Evolutionary conservation across 2,888 invertebrate species (phyloP).

Genomic region (Pediacus dermestoides): DNA sequence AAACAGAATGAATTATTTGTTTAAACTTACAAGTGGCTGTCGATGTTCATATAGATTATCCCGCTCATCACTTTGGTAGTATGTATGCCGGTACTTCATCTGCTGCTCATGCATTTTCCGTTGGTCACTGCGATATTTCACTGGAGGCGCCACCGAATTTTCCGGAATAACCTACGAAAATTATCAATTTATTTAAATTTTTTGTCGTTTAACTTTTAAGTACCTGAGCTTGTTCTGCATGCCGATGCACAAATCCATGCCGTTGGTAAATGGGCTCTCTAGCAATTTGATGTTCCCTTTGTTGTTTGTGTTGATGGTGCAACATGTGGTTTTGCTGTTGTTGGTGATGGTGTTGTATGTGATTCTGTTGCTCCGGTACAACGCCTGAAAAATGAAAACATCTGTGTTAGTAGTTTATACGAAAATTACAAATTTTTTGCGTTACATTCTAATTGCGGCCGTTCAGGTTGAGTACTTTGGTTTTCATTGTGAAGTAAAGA

Average conservation of each 20-base stretch:
- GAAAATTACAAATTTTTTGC: no score
- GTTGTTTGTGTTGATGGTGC: slow-evolving; percentile 18
- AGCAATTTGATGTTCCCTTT: slow-evolving; percentile 26
- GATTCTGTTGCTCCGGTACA: slow-evolving; percentile 6
- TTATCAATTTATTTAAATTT: not conserved
- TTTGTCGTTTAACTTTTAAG: no score
- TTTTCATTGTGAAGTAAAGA: slow-evolving; percentile 43
- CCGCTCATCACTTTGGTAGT: slow-evolving; percentile 56
- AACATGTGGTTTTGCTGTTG: slow-evolving; percentile 33
- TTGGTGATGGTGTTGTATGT: slow-evolving; percentile 15
- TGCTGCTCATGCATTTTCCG: slow-evolving; percentile 54
- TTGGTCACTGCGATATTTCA: slow-evolving; percentile 42
- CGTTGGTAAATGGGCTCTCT: slow-evolving; percentile 43
- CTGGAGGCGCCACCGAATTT: slow-evolving; percentile 41
- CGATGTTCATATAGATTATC: slow-evolving; percentile 52
- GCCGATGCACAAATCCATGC: slow-evolving; percentile 46
- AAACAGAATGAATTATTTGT: not conserved
- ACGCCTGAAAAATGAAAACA: no score
- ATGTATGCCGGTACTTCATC: slow-evolving; percentile 57
- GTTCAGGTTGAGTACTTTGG: slow-evolving; percentile 42
- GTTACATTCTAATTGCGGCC: slow-evolving; percentile 20
- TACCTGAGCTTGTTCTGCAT: slow-evolving; percentile 48
- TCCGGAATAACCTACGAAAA: slow-evolving; percentile 44
- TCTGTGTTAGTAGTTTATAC: no score
- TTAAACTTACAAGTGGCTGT: slow-evolving; percentile 15